Percentiles rank a stretch among this genome's conserved stretches.
These are phyloP conservation scores for Australoheros scitulus DNA, from an alignment of 2,113 vertebrate genomes.

Conservation along the genomic window DNA sequence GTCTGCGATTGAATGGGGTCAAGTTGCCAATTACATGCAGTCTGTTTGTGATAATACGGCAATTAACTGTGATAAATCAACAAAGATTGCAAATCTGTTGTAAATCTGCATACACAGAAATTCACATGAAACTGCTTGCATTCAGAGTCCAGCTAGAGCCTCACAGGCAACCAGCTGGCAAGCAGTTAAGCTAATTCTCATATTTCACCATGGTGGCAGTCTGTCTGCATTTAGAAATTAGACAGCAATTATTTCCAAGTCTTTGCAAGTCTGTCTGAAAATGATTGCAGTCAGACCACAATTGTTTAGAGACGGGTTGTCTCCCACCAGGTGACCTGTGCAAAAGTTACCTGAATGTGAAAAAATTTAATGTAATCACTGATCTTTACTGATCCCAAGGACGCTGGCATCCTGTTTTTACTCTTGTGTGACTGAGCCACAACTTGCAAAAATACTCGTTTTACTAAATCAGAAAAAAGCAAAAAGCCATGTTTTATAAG, in stretches of 20 bases:
- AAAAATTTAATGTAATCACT: background rate
- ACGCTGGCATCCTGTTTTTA: fast-evolving
- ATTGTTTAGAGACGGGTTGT: background rate
- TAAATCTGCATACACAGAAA: background rate
- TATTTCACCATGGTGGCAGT: background rate
- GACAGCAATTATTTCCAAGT: background rate
- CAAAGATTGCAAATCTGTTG: background rate
- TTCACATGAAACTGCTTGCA: background rate
- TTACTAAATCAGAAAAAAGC: background rate
- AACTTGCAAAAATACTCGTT: background rate
- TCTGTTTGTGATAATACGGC: background rate
- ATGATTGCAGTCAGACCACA: background rate
- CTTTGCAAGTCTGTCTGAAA: too few species aligned
- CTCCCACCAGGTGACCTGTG: background rate
- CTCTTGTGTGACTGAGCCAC: background rate
- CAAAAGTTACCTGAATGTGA: background rate
- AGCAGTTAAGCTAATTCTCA: background rate
- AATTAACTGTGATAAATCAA: background rate
- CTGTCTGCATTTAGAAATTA: background rate
- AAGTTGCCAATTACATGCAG: background rate
- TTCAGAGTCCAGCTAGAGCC: background rate
- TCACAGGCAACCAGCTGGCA: background rate
- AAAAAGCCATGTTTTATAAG: background rate
- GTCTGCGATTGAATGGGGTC: background rate
- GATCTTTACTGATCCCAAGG: background rate